phyloP scores from a whole-genome alignment of 2,888 invertebrate genomes.

The Microchrysa polita region DNA sequence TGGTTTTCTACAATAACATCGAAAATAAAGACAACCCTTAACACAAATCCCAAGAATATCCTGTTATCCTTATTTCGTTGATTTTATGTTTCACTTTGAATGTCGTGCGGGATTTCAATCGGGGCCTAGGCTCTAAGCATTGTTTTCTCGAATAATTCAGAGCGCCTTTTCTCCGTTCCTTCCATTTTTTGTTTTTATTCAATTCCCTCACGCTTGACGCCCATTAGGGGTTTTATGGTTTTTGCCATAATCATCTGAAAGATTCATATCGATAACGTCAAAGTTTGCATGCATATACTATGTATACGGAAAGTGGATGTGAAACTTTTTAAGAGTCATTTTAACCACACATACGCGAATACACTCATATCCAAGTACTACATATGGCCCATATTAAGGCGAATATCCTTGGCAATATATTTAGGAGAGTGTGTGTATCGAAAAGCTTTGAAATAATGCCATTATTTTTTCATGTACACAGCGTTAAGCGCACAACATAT shows the following conservation, averaged over 20 bases:
- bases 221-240: constrained; percentile 11
- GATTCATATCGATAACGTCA: not conserved
- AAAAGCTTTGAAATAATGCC: constrained; percentile 1
- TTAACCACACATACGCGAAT: not conserved
- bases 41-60: not conserved
- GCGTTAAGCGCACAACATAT: no score
- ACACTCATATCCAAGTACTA: not conserved
- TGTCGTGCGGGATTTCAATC: not conserved
- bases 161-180: no score
- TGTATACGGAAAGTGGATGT: not conserved
- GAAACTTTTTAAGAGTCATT: not conserved
- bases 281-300: not conserved
- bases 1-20: no score
- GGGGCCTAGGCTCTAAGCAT: not conserved
- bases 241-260: not conserved
- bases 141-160: not conserved
- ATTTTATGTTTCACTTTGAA: not conserved
- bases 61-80: not conserved
- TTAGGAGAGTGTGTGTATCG: not conserved
- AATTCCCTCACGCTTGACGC: not conserved
- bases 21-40: not conserved
- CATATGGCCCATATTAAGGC: not conserved
- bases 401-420: not conserved
- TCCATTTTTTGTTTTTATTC: no score
- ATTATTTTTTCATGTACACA: constrained; percentile 12